phyloP scores from a whole-genome alignment of 2,888 invertebrate species.

The Meteorus cinctellus region DNA sequence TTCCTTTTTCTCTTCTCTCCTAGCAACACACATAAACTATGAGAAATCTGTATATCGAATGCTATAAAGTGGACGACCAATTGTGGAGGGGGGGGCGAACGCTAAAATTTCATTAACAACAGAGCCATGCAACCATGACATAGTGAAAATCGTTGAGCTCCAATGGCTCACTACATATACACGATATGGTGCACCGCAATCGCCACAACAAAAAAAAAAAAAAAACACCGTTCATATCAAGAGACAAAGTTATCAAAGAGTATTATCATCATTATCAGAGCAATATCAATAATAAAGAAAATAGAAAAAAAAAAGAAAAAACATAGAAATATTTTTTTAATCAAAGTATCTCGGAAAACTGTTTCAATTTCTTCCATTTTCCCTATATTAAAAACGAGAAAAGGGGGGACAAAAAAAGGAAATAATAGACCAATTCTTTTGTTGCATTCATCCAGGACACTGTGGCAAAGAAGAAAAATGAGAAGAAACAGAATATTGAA shows the following conservation, averaged over 20 bases:
- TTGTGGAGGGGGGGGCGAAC: not conserved
- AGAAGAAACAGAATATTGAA: not conserved
- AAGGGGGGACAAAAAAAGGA: not conserved
- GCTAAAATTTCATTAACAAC: constrained; percentile 32
- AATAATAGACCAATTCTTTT: not conserved
- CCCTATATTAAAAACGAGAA: not conserved
- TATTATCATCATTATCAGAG: not conserved
- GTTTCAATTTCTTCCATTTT: not conserved
- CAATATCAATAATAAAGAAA: not conserved
- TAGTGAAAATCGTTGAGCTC: constrained; percentile 30
- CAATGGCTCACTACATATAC: not conserved
- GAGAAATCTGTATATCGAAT: not conserved
- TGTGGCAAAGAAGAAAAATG: not conserved
- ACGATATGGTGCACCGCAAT: constrained; percentile 2
- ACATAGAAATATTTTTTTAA: not conserved
- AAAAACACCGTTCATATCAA: not conserved
- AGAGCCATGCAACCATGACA: constrained; percentile 19
- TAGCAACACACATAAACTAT: not conserved
- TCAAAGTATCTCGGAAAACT: not conserved
- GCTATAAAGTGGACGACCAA: not conserved
- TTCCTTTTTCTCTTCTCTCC: no score
- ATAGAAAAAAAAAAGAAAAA: no score
- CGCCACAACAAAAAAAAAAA: not conserved
- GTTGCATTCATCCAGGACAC: not conserved
- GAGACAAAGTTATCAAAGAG: not conserved